Percentiles rank a stretch among this genome's conserved stretches.
These are phyloP conservation scores for Eristalis pertinax DNA, from an alignment of 2,888 invertebrate genomes.

Conservation along the genomic window DNA sequence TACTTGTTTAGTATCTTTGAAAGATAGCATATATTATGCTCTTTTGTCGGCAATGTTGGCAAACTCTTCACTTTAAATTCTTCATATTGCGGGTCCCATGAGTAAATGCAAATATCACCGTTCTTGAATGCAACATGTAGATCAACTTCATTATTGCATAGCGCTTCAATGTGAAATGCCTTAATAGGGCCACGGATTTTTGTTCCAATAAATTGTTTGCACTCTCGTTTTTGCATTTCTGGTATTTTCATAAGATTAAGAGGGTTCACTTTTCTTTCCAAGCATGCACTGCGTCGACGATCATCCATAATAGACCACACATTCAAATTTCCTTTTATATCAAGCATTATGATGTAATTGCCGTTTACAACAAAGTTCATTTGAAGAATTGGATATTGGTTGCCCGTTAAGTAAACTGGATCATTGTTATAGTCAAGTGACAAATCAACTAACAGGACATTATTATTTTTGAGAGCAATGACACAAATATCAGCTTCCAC, in stretches of 20 bases:
- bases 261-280: conserved; percentile 73
- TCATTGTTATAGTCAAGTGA: conserved; percentile 77
- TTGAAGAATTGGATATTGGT: conserved; percentile 74
- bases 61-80: conserved; percentile 74
- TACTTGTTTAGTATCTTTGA: conserved; percentile 75
- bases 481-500: conserved; percentile 78
- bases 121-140: conserved; percentile 76
- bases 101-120: conserved; percentile 77
- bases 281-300: conserved; percentile 73
- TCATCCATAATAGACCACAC: conserved; percentile 78
- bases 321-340: conserved; percentile 77
- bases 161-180: conserved; percentile 73
- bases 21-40: conserved; percentile 74
- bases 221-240: conserved; percentile 49
- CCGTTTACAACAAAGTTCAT: conserved; percentile 76
- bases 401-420: conserved; percentile 75
- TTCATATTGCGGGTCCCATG: conserved; percentile 75
- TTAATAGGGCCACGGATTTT: conserved; percentile 56
- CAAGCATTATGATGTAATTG: conserved; percentile 78
- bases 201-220: conserved; percentile 72
- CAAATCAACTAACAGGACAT: conserved; percentile 77
- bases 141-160: conserved; percentile 49
- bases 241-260: conserved; percentile 58
- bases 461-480: conserved; percentile 76
- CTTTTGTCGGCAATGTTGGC: conserved; percentile 73